Base-by-base conservation (phyloP, 2,888 invertebrate species). In the Rambutsinella grinnellia region DNA sequence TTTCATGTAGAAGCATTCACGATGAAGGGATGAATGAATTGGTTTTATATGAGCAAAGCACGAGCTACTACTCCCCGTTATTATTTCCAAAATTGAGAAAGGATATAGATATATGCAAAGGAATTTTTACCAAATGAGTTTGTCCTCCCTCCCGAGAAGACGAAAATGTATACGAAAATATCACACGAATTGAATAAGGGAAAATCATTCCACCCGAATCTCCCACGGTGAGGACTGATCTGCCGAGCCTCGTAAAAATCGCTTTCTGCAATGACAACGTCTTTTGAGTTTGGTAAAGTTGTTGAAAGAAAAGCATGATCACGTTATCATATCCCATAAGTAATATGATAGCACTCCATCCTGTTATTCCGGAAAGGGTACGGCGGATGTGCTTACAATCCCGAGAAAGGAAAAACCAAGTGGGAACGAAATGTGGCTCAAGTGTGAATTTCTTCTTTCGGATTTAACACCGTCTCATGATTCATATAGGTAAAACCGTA, bases 21-120 rank as follows among this genome's bases (percentile, higher is more conserved):
- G 72, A 72, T 26, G 65, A 72, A 72, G 58, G 62, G 72, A 72
- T 72, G 72, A 65, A 72, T 72, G 72, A 72, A 72, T 72, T 72
- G 58, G 65, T 51, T 62, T 65, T 72, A n/a, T 27, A 56, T 49
- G 63, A 62, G 44, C 28, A 36, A 63, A 17, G 46, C 36, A 36
- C 36, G 36, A 36, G 36, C 36, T 36, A 19, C 19, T 51, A 19
- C 51, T 10, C 3, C 10, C 51, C 19, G 51, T 51, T 19, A 19
- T 51, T 19, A 19, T 51, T 3, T n/a, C 17, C 6, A n/a, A 49
- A 13, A 49, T 3, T 49, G 49, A n/a, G n/a, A n/a, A n/a, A n/a
- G n/a, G n/a, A n/a, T n/a, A n/a, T n/a, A n/a, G n/a, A n/a, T n/a
- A 26, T 15, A 19, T 26, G 10, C 57, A 23, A 17, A 21, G 17